Evolutionary conservation across 2,888 invertebrate genomes (phyloP).

Genomic region (Ormyrus pomaceus): DNA sequence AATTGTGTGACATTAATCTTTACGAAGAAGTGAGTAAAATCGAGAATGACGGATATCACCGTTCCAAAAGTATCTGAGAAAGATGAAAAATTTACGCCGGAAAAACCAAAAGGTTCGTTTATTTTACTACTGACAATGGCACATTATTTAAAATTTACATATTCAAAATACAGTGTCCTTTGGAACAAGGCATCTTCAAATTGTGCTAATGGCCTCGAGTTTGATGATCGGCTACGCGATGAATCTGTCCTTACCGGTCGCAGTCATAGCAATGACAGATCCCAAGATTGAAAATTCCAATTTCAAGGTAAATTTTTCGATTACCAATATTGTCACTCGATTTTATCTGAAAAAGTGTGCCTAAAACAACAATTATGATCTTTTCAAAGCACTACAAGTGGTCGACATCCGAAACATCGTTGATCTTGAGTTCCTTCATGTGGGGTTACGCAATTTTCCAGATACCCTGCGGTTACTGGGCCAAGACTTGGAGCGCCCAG

Average conservation of each 20-base stretch:
- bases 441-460: constrained; percentile 88
- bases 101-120: neutral
- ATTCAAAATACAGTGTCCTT: constrained; percentile 57
- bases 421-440: constrained; percentile 83
- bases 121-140: too few relatives aligned
- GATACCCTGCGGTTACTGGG: constrained; percentile 81
- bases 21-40: too few relatives aligned
- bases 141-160: too few relatives aligned
- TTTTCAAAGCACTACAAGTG: constrained; percentile 76
- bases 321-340: neutral
- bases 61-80: too few relatives aligned
- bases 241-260: constrained; percentile 77
- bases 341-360: neutral
- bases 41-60: too few relatives aligned
- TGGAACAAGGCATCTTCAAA: constrained; percentile 78
- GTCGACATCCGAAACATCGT: constrained; percentile 78
- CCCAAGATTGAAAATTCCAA: neutral
- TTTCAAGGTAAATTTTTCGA: constrained; percentile 2
- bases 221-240: constrained; percentile 77
- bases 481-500: constrained; percentile 78
- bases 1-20: too few relatives aligned
- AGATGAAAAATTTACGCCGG: too few relatives aligned
- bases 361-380: neutral
- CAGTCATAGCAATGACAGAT: constrained; percentile 78
- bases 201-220: constrained; percentile 77